A percentile compares a stretch with the other conserved stretches of the same genome.
Conservation (phyloP, 1,140 invertebrate genomes). For the Episyrphus balteatus region DNA sequence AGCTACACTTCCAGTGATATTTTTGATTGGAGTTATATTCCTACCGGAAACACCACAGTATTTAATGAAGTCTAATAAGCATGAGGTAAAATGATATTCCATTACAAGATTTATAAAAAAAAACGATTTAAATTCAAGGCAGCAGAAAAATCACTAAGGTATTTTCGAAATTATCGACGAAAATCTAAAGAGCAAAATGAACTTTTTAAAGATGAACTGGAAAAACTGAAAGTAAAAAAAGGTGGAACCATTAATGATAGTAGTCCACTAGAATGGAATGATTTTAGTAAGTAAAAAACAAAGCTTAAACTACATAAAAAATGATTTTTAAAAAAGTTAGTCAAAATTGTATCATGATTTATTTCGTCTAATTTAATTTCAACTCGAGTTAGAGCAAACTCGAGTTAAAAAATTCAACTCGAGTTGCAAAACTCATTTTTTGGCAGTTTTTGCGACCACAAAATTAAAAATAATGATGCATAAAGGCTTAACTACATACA, state of each 20-base stretch:
- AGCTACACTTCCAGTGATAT: constrained; percentile 35
- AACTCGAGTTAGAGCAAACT: too few species aligned
- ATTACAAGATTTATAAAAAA: too few species aligned
- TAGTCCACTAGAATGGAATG: constrained; percentile 8
- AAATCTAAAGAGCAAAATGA: constrained; percentile 17
- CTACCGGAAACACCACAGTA: constrained; percentile 44
- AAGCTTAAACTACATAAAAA: too few species aligned
- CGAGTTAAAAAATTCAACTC: too few species aligned
- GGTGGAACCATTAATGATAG: not conserved
- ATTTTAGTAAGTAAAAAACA: constrained; percentile 23
- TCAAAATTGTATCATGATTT: too few species aligned
- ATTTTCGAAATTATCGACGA: constrained; percentile 23
- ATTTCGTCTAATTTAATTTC: too few species aligned
- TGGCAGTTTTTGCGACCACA: too few species aligned
- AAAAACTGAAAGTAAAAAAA: constrained; percentile 12
- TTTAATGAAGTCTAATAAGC: constrained; percentile 40
- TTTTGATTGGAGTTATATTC: constrained; percentile 37
- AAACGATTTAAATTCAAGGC: constrained; percentile 9
- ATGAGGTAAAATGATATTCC: constrained; percentile 25
- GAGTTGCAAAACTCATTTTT: too few species aligned
- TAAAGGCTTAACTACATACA: too few species aligned
- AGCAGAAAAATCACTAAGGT: constrained; percentile 24
- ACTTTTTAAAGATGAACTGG: constrained; percentile 20
- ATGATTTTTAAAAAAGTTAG: too few species aligned
- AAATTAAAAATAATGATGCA: too few species aligned